Evolutionary conservation across 2,888 invertebrate species (phyloP).

Genomic region (Drosophila rellima): DNA sequence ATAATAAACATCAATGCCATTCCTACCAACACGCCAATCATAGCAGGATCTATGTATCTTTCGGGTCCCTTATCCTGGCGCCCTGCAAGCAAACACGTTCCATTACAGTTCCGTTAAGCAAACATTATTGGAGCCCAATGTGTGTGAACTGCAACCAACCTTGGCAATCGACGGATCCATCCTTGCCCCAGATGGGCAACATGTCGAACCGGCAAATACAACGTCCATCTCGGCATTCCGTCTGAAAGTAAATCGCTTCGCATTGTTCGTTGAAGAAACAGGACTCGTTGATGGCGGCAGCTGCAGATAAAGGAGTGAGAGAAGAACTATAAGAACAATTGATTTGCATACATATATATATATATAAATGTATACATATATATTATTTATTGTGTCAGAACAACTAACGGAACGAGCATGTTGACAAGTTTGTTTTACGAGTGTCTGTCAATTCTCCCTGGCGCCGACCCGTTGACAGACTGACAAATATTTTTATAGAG

Average conservation of each 20-base stretch:
- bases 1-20: slow-evolving; percentile 98
- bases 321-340: slow-evolving; percentile 39
- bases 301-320: slow-evolving; percentile 86
- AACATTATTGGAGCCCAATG: background rate
- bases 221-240: slow-evolving; percentile 92
- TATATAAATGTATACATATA: background rate
- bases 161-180: slow-evolving; percentile 91
- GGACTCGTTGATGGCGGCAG: slow-evolving; percentile 92
- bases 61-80: slow-evolving; percentile 88
- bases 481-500: slow-evolving; percentile 48
- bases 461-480: slow-evolving; percentile 38
- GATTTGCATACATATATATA: background rate
- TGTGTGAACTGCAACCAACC: slow-evolving; percentile 86
- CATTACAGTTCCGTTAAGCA: slow-evolving; percentile 26
- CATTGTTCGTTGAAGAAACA: slow-evolving; percentile 95
- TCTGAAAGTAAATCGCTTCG: slow-evolving; percentile 90
- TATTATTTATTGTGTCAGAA: slow-evolving; percentile 4
- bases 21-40: slow-evolving; percentile 95
- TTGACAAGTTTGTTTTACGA: slow-evolving; percentile 47
- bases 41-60: slow-evolving; percentile 93
- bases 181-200: slow-evolving; percentile 89
- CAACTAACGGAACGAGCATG: slow-evolving; percentile 18
- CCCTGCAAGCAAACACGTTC: slow-evolving; percentile 71
- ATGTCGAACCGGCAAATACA: slow-evolving; percentile 93
- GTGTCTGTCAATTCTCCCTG: slow-evolving; percentile 32